A percentile compares a stretch with the other conserved stretches of the same genome.
Evolutionary conservation across 2,888 invertebrate species (phyloP).

Genomic region (Drosophila falleni): DNA sequence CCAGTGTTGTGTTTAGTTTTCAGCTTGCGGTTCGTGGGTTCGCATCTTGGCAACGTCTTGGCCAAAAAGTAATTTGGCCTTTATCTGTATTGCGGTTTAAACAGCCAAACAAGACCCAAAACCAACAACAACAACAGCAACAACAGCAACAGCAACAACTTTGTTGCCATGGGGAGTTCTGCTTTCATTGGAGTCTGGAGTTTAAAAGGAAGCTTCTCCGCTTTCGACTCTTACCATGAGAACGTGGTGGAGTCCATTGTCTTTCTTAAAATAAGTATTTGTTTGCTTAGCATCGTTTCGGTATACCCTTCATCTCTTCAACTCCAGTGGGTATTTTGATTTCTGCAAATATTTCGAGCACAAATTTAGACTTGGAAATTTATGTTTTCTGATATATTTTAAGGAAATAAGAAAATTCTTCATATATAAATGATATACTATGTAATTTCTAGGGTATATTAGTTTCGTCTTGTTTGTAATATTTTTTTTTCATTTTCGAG

Average conservation of each 20-base stretch:
- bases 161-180: slow-evolving; percentile 35
- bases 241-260: slow-evolving; percentile 17
- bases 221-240: slow-evolving; percentile 1
- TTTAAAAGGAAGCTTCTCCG: slow-evolving; percentile 4
- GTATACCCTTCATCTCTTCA: neutral
- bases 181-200: slow-evolving; percentile 15
- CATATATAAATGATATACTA: neutral
- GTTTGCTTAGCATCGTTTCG: slow-evolving; percentile 19
- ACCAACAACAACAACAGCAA: slow-evolving; percentile 18
- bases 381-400: neutral
- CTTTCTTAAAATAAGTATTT: slow-evolving; percentile 32
- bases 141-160: slow-evolving; percentile 11
- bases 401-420: neutral
- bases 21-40: slow-evolving; percentile 69
- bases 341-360: neutral
- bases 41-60: slow-evolving; percentile 69
- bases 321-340: neutral
- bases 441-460: slow-evolving; percentile 35
- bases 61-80: slow-evolving; percentile 80
- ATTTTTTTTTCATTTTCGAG: slow-evolving; percentile 41
- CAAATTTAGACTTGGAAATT: neutral
- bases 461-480: neutral
- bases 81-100: slow-evolving; percentile 79
- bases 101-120: slow-evolving; percentile 61
- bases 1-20: slow-evolving; percentile 66